Evolutionary conservation across 2,797 vertebrate genomes (phyloP).

Genomic region (Prunella strophiata): DNA sequence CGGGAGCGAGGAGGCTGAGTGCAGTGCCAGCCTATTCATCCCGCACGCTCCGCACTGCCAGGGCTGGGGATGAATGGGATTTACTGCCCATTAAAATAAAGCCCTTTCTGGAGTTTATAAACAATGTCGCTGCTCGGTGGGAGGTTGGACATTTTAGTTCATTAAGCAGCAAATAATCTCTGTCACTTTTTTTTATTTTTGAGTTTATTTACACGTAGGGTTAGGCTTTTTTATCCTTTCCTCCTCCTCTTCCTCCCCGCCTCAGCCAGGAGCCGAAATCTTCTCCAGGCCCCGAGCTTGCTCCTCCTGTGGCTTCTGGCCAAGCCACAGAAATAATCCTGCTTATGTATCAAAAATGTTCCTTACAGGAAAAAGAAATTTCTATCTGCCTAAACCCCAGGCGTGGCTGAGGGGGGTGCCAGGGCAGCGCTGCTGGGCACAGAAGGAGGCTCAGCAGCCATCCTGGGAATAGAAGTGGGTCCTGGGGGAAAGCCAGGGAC

Average conservation of each 20-base stretch:
- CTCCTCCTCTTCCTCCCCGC: background rate
- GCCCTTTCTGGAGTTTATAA: slow-evolving; percentile 53
- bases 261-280: background rate
- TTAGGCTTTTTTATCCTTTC: background rate
- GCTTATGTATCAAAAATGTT: background rate
- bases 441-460: background rate
- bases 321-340: slow-evolving; percentile 11
- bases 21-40: slow-evolving; percentile 2
- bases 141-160: slow-evolving; percentile 47
- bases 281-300: background rate
- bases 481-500: background rate
- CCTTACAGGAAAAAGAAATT: background rate
- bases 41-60: background rate
- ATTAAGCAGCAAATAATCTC: slow-evolving; percentile 58
- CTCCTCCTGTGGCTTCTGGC: background rate
- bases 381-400: background rate
- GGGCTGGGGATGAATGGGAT: slow-evolving; percentile 54
- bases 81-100: slow-evolving; percentile 64
- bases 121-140: background rate
- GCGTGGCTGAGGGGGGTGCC: rapidly evolving
- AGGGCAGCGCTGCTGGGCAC: background rate
- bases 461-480: background rate
- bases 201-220: slow-evolving; percentile 22
- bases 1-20: background rate
- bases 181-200: slow-evolving; percentile 31